phyloP scores from a whole-genome alignment of 2,888 invertebrate genomes.

The Toxonevra muliebris region DNA sequence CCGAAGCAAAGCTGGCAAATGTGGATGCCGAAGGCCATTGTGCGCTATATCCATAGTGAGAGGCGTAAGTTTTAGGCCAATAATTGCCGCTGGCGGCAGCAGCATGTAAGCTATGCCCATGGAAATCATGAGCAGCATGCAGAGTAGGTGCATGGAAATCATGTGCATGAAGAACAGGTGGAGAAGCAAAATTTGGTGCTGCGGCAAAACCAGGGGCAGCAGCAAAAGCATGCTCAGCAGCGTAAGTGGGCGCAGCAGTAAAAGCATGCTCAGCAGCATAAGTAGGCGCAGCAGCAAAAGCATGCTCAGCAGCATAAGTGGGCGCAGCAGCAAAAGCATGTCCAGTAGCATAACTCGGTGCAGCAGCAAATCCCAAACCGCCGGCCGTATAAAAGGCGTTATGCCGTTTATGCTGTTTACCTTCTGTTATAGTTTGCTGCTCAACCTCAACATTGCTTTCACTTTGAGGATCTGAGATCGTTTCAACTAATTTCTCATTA shows the following conservation, averaged over 20 bases:
- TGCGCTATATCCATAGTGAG: conserved; percentile 58
- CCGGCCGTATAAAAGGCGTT: conserved; percentile 51
- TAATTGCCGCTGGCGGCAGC: conserved; percentile 29
- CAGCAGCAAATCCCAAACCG: conserved; percentile 2
- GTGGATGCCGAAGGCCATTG: conserved; percentile 50
- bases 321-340: too few relatives aligned
- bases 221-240: too few relatives aligned
- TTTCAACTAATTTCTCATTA: background rate
- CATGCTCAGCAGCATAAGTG: too few relatives aligned
- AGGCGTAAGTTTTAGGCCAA: conserved; percentile 59
- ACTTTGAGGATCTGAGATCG: background rate
- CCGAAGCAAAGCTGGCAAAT: conserved; percentile 43
- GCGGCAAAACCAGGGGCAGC: too few relatives aligned
- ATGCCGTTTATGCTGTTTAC: conserved; percentile 50
- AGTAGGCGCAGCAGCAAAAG: too few relatives aligned
- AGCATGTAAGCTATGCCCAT: conserved; percentile 19
- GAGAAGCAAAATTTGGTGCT: too few relatives aligned
- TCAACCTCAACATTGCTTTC: conserved; percentile 4
- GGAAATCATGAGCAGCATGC: conserved; percentile 6
- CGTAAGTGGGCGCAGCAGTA: too few relatives aligned
- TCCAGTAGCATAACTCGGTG: too few relatives aligned
- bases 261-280: too few relatives aligned
- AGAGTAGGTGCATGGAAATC: too few relatives aligned
- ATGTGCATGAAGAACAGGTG: too few relatives aligned
- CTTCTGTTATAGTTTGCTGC: background rate